phyloP scores from a whole-genome alignment of 2,797 vertebrate species.

The Adelosebastes latens region DNA sequence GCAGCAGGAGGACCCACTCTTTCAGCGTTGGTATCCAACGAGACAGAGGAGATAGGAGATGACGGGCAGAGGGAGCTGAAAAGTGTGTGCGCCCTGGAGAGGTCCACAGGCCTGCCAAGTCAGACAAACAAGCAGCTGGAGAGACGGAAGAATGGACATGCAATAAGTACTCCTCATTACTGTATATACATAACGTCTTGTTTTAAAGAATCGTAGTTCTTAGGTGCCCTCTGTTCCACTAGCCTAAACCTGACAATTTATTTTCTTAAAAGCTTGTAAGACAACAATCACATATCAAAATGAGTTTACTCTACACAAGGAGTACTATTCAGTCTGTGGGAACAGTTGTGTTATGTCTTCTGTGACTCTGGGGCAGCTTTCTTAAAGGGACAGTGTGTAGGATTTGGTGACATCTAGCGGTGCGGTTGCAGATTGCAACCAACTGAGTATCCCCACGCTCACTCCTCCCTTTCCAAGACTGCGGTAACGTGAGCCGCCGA shows the following conservation, averaged over 20 bases:
- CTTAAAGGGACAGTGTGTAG: background rate
- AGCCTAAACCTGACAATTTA: background rate
- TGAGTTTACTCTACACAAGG: background rate
- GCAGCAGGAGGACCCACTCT: slow-evolving; percentile 76
- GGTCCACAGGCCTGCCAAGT: slow-evolving; percentile 21
- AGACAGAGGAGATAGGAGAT: slow-evolving; percentile 76
- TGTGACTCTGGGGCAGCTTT: background rate
- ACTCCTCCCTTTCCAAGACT: too few relatives aligned
- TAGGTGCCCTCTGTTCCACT: too few relatives aligned
- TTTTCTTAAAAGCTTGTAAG: background rate
- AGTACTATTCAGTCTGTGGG: background rate
- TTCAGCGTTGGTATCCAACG: slow-evolving; percentile 71
- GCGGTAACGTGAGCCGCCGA: too few relatives aligned
- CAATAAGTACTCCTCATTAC: slow-evolving; percentile 60
- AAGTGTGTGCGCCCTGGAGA: slow-evolving; percentile 81
- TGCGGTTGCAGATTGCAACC: too few relatives aligned
- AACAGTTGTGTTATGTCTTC: background rate
- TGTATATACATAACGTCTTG: background rate
- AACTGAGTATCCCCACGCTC: too few relatives aligned
- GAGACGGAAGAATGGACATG: slow-evolving; percentile 53
- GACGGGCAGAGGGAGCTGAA: slow-evolving; percentile 74
- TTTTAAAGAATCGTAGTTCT: background rate
- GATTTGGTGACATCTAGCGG: too few relatives aligned
- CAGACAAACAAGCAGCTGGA: slow-evolving; percentile 25
- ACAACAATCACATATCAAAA: background rate